Percentiles rank a stretch among this genome's conserved stretches.
Conservation (phyloP, 2,113 vertebrate species). For the Phalacrocorax pelagicus region DNA sequence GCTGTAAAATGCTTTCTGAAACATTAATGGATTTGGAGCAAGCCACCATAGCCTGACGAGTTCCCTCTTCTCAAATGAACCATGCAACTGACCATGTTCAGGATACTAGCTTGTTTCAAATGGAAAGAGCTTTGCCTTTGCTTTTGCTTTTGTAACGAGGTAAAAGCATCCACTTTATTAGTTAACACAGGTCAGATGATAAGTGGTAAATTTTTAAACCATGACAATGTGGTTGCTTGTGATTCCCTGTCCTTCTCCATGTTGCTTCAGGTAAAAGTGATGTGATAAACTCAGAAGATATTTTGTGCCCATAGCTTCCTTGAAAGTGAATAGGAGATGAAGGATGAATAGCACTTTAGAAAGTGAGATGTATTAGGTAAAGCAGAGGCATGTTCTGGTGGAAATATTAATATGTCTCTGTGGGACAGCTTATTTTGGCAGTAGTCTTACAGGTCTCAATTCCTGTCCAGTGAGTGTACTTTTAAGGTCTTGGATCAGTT, state of each 20-base stretch:
- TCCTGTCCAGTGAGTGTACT: not conserved
- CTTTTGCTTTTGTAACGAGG: not conserved
- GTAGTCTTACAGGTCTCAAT: not conserved
- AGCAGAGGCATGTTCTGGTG: not conserved
- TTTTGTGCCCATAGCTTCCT: not conserved
- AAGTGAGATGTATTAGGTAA: not conserved
- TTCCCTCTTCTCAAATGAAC: not conserved
- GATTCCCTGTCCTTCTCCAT: not conserved
- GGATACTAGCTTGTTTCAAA: not conserved
- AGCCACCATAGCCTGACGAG: not conserved
- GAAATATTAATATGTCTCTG: not conserved
- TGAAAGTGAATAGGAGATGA: not conserved
- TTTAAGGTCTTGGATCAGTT: not conserved
- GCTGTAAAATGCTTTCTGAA: constrained; percentile 38
- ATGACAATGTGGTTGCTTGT: not conserved
- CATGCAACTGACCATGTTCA: not conserved
- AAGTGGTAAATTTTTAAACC: not conserved
- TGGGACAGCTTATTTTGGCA: not conserved
- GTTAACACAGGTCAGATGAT: not conserved
- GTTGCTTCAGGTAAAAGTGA: not conserved
- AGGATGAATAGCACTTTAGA: not conserved
- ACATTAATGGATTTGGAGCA: constrained; percentile 51
- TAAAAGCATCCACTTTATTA: not conserved
- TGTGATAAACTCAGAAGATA: not conserved
- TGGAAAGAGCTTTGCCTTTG: not conserved